Base-by-base conservation (phyloP, 2,113 vertebrate species). In the Procavia capensis region DNA sequence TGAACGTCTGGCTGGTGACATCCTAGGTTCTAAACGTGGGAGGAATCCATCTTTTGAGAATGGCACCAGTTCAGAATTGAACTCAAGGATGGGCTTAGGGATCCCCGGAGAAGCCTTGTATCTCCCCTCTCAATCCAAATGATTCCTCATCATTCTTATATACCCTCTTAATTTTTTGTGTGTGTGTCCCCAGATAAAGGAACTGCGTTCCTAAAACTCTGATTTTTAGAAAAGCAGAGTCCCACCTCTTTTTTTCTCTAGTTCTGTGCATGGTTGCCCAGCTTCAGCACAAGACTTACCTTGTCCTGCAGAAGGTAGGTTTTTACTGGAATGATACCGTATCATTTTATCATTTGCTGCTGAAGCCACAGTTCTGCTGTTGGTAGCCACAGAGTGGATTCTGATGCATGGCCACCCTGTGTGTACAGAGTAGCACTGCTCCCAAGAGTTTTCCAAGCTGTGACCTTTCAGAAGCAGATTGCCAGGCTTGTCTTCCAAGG, bases 311-410 rank as follows among this genome's bases (percentile, higher is more conserved):
- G 5, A 0, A 31, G 64, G 27, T 1, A 8, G 34, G 2, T 20
- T n/a, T n/a, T n/a, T n/a, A n/a, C n/a, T n/a, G n/a, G n/a, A n/a
- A n/a, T n/a, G n/a, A 25, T 9, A 2, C 29, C 4, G 14, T 24
- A 34, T 19, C 4, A 2, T 20, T 43, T 47, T 0, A 7, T 19
- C 19, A 17, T 0, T 1, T 0, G 2, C 11, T 2, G 34, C 25
- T 54, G 36, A n/a, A 9, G 54, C 45, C 29, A 2, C 9, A 0
- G 5, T 66, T 27, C 14, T 14, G 63, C 5, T 66, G 63, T 5
- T 57, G 25, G 59, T 63, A 27, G 61, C 17, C 3, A 59, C 29
- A 3, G 9, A 63, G 22, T 61, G 9, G 22, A 61, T 63, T 29
- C 61, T 13, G 11, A 27, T 27, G 27, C 61, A 63, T 27, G 61